Conservation (phyloP, 2,888 invertebrate genomes). For the Lycaena phlaeas region DNA sequence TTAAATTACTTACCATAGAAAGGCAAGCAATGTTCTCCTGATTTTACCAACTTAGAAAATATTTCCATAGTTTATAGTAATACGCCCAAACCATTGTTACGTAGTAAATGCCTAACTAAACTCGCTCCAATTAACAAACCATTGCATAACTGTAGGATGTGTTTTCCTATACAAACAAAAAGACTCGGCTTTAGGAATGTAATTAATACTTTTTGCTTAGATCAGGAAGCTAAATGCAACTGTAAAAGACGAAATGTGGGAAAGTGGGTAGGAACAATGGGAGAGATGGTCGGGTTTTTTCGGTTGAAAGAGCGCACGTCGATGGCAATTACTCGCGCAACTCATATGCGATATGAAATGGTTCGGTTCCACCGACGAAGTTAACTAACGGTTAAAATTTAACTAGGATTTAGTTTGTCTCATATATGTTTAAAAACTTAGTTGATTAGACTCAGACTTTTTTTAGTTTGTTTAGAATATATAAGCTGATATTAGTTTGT, state of each 20-base stretch:
- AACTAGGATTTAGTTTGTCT: no score
- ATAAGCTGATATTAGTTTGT: no score
- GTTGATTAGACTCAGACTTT: no score
- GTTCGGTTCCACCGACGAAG: slow-evolving; percentile 17
- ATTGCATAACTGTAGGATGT: slow-evolving; percentile 1
- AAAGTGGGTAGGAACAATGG: slow-evolving; percentile 57
- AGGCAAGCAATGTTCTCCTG: no score
- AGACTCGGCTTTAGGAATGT: slow-evolving; percentile 45
- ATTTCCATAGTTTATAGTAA: no score
- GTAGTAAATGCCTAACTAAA: no score
- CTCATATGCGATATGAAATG: slow-evolving; percentile 37
- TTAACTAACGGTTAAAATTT: slow-evolving; percentile 12
- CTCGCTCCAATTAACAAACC: slow-evolving; percentile 1
- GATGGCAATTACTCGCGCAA: slow-evolving; percentile 56
- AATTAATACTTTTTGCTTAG: slow-evolving; percentile 63
- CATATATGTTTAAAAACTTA: no score
- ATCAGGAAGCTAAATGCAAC: slow-evolving; percentile 65
- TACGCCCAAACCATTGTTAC: no score
- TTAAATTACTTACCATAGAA: no score
- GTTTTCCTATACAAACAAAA: slow-evolving; percentile 29
- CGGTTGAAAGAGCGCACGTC: slow-evolving; percentile 64
- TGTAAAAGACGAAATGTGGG: slow-evolving; percentile 68
- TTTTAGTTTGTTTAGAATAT: no score
- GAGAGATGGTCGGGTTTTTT: slow-evolving; percentile 59
- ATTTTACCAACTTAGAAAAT: no score